Percentiles rank a stretch among this genome's conserved stretches.
Evolutionary conservation across 1,140 invertebrate species (phyloP).

Genomic region (Spodoptera litura): DNA sequence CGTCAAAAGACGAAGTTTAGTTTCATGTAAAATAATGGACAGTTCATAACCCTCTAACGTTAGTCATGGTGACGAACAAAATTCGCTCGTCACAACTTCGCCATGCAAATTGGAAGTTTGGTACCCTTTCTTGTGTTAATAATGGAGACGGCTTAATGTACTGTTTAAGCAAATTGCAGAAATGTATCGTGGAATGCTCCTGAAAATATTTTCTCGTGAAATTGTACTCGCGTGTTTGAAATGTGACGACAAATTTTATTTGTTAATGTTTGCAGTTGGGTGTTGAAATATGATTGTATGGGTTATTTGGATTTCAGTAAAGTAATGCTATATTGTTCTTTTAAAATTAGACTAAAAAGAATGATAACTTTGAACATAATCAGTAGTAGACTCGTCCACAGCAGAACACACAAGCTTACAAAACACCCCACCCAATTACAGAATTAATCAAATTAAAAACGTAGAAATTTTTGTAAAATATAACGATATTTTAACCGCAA

Average conservation of each 20-base stretch:
- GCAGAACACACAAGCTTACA: background rate
- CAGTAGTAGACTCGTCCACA: background rate
- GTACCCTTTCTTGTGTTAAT: conserved; percentile 32
- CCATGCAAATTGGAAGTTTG: conserved; percentile 45
- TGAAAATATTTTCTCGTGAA: background rate
- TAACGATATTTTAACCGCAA: conserved; percentile 29
- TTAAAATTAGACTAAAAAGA: no score
- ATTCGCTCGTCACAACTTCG: conserved; percentile 36
- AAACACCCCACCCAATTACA: background rate
- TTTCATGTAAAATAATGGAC: conserved; percentile 37
- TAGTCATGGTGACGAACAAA: conserved; percentile 34
- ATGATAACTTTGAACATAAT: no score
- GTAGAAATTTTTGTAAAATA: background rate
- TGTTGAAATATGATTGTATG: no score
- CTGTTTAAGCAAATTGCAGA: background rate
- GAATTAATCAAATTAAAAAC: conserved; percentile 6
- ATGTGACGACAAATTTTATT: background rate
- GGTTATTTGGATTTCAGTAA: no score
- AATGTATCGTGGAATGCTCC: background rate
- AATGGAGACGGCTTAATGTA: conserved; percentile 37
- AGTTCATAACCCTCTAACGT: conserved; percentile 30
- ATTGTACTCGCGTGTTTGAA: background rate
- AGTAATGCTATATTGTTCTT: no score
- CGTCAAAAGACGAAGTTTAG: conserved; percentile 22
- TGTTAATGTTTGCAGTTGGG: no score